Conservation (phyloP, 2,113 vertebrate species). For the Alligator mississippiensis region DNA sequence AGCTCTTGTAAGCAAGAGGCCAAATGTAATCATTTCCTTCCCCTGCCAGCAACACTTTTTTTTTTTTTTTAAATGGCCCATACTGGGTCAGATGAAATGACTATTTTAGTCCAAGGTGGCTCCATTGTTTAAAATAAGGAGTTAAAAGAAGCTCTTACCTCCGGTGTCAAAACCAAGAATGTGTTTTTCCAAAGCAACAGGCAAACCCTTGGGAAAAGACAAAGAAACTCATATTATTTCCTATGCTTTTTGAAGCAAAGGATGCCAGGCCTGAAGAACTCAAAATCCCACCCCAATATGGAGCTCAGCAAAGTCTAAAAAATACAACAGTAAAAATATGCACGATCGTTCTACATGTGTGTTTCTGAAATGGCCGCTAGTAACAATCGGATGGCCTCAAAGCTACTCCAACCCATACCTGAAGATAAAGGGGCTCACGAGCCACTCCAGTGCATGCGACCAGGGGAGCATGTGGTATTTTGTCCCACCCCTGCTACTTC, state of each 20-base stretch:
- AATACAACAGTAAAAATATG: neutral
- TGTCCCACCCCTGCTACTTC: neutral
- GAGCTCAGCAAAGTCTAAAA: neutral
- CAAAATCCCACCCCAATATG: too few relatives aligned
- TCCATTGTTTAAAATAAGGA: neutral
- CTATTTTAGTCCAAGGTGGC: neutral
- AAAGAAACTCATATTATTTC: neutral
- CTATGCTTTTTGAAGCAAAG: neutral
- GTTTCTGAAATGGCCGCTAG: neutral
- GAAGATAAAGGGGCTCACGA: neutral
- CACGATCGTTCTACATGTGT: accelerated
- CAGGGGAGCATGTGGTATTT: neutral
- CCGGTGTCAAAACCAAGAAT: conserved; percentile 96
- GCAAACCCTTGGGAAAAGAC: conserved; percentile 85
- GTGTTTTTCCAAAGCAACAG: conserved; percentile 94
- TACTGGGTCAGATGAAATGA: neutral
- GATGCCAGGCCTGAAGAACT: neutral
- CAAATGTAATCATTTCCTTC: conserved; percentile 42
- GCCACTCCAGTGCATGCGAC: neutral
- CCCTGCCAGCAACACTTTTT: neutral
- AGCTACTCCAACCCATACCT: neutral
- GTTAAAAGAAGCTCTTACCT: conserved; percentile 81
- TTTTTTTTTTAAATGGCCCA: neutral
- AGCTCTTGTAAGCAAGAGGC: neutral
- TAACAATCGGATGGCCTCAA: accelerated